These are phyloP conservation scores for Spinus pinus DNA, from an alignment of 2,797 vertebrate species.

Conservation along the genomic window DNA sequence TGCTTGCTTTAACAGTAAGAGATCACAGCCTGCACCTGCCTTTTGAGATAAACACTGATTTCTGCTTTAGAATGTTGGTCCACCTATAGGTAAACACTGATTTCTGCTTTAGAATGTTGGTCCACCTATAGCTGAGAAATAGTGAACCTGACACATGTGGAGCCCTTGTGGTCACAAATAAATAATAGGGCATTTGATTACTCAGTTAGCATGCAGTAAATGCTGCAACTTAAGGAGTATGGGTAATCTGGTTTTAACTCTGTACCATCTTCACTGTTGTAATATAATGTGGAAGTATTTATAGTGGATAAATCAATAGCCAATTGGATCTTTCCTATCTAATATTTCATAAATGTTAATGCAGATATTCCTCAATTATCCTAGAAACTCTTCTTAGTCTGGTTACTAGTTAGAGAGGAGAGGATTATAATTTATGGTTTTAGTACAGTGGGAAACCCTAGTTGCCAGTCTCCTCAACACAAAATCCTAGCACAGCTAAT, in stretches of 20 bases:
- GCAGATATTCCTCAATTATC: background rate
- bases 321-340: background rate
- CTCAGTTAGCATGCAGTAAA: background rate
- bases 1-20: background rate
- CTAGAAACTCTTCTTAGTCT: background rate
- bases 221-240: background rate
- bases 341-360: background rate
- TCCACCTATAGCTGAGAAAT: background rate
- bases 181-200: background rate
- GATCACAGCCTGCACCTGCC: background rate
- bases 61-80: background rate
- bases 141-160: background rate
- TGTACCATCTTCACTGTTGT: background rate
- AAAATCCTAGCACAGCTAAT: background rate
- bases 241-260: background rate
- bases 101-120: background rate
- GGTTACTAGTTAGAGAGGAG: background rate
- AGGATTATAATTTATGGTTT: background rate
- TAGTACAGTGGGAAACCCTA: background rate
- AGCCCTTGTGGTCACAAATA: background rate
- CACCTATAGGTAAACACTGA: background rate
- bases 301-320: background rate
- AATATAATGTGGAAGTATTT: background rate
- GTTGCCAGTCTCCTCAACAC: background rate
- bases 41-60: background rate